These are phyloP conservation scores for Potorous gilbertii DNA, from an alignment of 2,797 vertebrate species.

Conservation along the genomic window DNA sequence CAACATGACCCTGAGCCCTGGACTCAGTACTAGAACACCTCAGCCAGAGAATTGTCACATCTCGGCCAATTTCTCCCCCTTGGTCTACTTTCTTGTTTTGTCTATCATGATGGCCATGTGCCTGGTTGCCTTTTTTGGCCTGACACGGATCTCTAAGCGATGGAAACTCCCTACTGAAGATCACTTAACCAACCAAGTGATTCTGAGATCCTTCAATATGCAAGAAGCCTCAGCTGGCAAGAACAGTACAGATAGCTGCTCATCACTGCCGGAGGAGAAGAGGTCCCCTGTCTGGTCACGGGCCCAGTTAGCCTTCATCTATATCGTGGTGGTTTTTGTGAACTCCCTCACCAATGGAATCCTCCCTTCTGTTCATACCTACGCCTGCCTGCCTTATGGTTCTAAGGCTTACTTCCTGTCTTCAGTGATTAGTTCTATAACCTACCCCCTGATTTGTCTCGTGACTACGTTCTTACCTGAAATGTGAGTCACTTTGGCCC, in stretches of 20 bases:
- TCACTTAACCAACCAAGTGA: constrained; percentile 82
- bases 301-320: constrained; percentile 87
- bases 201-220: constrained; percentile 83
- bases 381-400: constrained; percentile 95
- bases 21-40: constrained; percentile 60
- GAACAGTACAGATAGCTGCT: not conserved
- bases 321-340: constrained; percentile 89
- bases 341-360: constrained; percentile 91
- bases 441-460: constrained; percentile 92
- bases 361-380: constrained; percentile 95
- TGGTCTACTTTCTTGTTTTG: constrained; percentile 91
- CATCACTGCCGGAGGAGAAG: constrained; percentile 72
- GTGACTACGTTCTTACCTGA: constrained; percentile 91
- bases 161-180: constrained; percentile 86
- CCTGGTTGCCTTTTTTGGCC: constrained; percentile 87
- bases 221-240: not conserved
- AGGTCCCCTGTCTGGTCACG: constrained; percentile 54
- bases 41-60: constrained; percentile 85
- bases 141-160: constrained; percentile 85
- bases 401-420: constrained; percentile 93
- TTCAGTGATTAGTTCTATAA: constrained; percentile 89
- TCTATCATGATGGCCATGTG: constrained; percentile 90
- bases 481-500: constrained; percentile 81
- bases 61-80: constrained; percentile 90
- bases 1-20: not conserved